These are phyloP conservation scores for Sander lucioperca DNA, from an alignment of 2,113 vertebrate genomes.

Conservation along the genomic window DNA sequence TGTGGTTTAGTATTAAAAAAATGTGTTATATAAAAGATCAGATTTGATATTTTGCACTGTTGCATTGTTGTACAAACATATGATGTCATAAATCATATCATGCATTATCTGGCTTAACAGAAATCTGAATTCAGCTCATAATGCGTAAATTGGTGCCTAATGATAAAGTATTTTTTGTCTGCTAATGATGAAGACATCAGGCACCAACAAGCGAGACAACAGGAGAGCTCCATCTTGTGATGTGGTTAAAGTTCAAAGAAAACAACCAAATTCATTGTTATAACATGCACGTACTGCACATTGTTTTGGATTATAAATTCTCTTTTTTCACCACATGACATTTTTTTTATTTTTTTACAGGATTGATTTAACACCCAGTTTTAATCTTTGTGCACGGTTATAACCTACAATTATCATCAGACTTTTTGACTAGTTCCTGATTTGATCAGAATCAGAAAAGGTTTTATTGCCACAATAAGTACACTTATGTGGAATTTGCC, in stretches of 20 bases:
- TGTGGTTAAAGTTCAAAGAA: not conserved
- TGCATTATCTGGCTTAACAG: no score
- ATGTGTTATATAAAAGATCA: not conserved
- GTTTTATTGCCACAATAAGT: no score
- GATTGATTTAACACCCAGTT: not conserved
- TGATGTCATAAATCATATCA: not conserved
- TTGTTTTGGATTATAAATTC: not conserved
- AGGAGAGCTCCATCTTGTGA: not conserved
- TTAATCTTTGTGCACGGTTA: no score
- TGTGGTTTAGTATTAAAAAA: not conserved
- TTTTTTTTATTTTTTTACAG: not conserved
- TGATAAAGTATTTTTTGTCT: not conserved
- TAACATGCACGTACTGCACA: not conserved
- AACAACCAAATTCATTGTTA: not conserved
- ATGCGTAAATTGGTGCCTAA: not conserved
- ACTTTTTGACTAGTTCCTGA: no score
- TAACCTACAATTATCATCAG: no score
- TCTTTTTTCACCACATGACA: no score
- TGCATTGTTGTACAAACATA: not conserved
- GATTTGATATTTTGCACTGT: not conserved
- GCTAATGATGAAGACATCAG: not conserved
- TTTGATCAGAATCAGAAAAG: no score
- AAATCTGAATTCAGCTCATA: not conserved
- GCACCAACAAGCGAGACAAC: not conserved
- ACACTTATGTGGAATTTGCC: no score